phyloP scores from a whole-genome alignment of 2,113 vertebrate species.

The Lagopus leucura region DNA sequence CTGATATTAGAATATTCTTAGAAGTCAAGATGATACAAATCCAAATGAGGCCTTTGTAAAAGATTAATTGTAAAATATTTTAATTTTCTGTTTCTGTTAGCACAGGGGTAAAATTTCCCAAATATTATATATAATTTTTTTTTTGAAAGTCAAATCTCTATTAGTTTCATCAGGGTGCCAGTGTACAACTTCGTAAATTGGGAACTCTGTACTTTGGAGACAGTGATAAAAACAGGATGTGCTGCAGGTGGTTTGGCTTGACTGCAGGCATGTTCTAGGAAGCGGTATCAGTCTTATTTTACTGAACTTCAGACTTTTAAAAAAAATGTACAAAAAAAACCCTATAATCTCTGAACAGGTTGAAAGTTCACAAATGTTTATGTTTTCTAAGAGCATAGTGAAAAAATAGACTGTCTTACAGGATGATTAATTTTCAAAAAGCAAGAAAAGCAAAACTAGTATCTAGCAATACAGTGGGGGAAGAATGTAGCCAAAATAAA shows the following conservation, averaged over 20 bases:
- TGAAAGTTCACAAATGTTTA: not conserved
- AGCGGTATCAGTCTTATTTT: not conserved
- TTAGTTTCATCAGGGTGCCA: not conserved
- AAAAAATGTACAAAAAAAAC: not conserved
- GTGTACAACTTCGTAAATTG: not conserved
- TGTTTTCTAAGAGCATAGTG: not conserved
- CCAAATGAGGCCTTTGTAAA: not conserved
- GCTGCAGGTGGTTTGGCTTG: not conserved
- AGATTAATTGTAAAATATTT: not conserved
- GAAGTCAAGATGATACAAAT: not conserved
- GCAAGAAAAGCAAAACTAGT: not conserved
- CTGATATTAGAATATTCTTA: not conserved
- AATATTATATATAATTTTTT: not conserved
- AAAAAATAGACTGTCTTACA: not conserved
- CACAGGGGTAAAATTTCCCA: not conserved
- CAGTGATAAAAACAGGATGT: not conserved
- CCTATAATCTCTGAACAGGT: not conserved
- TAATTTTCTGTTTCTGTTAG: not conserved
- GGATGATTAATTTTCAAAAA: not conserved
- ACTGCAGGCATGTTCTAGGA: not conserved
- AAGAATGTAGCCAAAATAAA: conserved; percentile 7
- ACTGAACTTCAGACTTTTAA: not conserved
- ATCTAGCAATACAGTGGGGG: not conserved
- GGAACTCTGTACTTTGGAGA: not conserved
- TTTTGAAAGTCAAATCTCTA: not conserved